Percentiles rank a stretch among this genome's conserved stretches.
These are phyloP conservation scores for Chionomys nivalis DNA, from an alignment of 2,113 vertebrate genomes.

Conservation along the genomic window DNA sequence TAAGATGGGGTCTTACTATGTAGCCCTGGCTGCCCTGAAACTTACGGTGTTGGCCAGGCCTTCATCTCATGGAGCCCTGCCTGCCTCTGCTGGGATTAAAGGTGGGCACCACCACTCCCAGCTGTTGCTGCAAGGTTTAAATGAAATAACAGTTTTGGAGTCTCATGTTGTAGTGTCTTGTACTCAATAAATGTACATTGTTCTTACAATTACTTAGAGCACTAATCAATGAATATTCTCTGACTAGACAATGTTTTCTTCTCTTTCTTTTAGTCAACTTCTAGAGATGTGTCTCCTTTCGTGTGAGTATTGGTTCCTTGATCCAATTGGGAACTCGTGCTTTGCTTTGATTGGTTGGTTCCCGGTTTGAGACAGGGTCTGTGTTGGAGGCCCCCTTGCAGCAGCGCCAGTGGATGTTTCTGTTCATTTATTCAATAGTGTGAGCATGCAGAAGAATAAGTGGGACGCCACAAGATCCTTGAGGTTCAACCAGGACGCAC, in stretches of 20 bases:
- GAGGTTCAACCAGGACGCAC: conserved; percentile 97
- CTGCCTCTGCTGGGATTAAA: neutral
- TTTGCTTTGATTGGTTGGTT: neutral
- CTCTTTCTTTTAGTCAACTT: conserved; percentile 84
- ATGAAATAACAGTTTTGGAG: conserved; percentile 9
- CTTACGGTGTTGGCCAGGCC: neutral
- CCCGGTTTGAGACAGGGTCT: neutral
- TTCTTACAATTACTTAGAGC: conserved; percentile 36
- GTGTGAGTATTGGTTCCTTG: conserved; percentile 87
- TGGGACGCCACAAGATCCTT: conserved; percentile 96
- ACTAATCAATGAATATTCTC: conserved; percentile 50
- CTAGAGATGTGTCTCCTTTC: conserved; percentile 94
- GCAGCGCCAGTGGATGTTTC: conserved; percentile 30
- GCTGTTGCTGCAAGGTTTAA: neutral
- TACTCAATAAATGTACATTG: conserved; percentile 23
- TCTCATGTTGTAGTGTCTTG: conserved; percentile 10
- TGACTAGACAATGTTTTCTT: conserved; percentile 53
- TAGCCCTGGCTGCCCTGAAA: neutral
- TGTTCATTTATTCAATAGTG: conserved; percentile 84
- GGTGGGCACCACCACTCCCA: neutral
- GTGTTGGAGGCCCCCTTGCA: neutral
- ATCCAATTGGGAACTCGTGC: neutral
- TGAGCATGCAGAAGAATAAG: conserved; percentile 95
- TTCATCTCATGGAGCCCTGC: neutral
- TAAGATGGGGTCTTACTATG: neutral